Evolutionary conservation across 2,797 vertebrate species (phyloP).

Genomic region (Danio tinwini): DNA sequence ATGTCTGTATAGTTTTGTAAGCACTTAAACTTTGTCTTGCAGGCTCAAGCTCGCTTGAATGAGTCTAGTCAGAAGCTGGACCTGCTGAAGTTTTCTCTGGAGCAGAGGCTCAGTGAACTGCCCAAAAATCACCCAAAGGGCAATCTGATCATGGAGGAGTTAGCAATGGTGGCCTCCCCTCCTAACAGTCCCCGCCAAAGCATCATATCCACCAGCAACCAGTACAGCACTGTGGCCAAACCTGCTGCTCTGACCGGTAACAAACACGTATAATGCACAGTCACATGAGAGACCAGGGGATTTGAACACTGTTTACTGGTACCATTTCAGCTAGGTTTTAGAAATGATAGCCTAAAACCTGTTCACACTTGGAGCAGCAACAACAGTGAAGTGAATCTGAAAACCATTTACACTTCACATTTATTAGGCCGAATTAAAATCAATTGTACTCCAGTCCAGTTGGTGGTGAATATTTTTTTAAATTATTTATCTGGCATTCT

Average conservation of each 20-base stretch:
- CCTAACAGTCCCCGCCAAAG: conserved; percentile 86
- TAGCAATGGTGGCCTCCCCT: conserved; percentile 83
- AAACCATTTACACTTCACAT: neutral
- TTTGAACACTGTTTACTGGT: neutral
- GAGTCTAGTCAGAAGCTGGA: conserved; percentile 91
- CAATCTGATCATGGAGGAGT: conserved; percentile 86
- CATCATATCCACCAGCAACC: conserved; percentile 85
- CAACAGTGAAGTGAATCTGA: neutral
- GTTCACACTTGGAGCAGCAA: neutral
- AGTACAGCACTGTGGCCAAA: conserved; percentile 88
- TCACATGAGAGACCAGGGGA: neutral
- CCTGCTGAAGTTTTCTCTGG: conserved; percentile 88
- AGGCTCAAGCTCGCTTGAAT: conserved; percentile 90
- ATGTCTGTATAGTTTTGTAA: neutral
- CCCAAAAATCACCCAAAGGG: conserved; percentile 88
- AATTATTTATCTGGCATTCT: neutral
- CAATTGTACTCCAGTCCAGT: neutral
- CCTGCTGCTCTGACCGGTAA: conserved; percentile 88
- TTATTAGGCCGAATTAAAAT: neutral
- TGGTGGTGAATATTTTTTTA: neutral
- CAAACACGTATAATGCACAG: neutral
- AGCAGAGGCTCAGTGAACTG: conserved; percentile 87
- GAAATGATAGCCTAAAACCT: neutral
- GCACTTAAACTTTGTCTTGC: conserved; percentile 23
- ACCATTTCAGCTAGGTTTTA: neutral